Evolutionary conservation across 2,113 vertebrate species (phyloP).

Genomic region (Corvus hawaiiensis): DNA sequence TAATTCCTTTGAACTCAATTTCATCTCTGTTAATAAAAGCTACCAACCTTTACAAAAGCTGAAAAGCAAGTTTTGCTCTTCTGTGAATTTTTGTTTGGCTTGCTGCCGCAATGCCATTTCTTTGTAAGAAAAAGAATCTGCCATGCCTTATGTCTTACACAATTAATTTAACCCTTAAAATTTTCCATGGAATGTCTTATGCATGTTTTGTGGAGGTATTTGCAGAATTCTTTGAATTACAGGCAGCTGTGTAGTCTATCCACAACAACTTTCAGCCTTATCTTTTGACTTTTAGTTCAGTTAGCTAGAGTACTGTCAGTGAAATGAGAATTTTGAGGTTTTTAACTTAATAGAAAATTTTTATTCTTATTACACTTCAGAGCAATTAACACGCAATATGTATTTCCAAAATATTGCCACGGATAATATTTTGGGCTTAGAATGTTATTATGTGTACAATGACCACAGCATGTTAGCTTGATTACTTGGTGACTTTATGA

Average conservation of each 20-base stretch:
- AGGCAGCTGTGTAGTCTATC: background rate
- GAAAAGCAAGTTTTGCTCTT: background rate
- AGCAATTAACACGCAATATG: background rate
- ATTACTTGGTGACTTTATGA: background rate
- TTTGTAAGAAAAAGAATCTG: background rate
- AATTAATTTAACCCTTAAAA: background rate
- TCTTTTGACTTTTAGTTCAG: background rate
- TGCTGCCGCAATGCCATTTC: background rate
- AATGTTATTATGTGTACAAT: background rate
- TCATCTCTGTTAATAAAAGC: background rate
- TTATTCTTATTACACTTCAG: background rate
- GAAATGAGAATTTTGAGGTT: background rate
- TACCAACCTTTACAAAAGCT: background rate
- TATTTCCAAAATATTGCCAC: background rate
- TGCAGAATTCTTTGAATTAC: background rate
- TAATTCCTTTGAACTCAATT: background rate
- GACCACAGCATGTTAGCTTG: background rate
- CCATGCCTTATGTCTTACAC: background rate
- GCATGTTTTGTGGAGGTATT: rapidly evolving
- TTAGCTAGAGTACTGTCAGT: background rate
- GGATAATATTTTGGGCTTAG: background rate
- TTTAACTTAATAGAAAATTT: background rate
- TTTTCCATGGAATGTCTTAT: background rate
- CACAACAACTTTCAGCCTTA: background rate
- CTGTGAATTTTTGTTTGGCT: background rate